Percentiles rank a stretch among this genome's conserved stretches.
phyloP scores from a whole-genome alignment of 2,888 invertebrate species.

The Junonia oenone region DNA sequence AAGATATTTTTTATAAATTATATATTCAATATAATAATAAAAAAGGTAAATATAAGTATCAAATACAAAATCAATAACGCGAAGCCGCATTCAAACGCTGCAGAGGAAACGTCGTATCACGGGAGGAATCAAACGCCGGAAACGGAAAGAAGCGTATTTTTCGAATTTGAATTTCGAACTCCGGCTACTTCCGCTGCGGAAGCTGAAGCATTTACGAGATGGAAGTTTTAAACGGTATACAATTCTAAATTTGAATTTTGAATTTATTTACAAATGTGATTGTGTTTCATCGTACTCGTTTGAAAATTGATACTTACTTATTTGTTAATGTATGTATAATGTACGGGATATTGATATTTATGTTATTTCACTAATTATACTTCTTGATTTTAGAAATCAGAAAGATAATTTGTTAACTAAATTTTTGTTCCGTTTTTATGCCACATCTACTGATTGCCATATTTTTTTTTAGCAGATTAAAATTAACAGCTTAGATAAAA shows the following conservation, averaged over 20 bases:
- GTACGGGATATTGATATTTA: too few relatives aligned
- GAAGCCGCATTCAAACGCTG: slow-evolving; percentile 47
- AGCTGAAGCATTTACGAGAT: slow-evolving; percentile 63
- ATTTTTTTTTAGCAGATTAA: too few relatives aligned
- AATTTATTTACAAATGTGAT: slow-evolving; percentile 16
- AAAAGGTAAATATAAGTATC: too few relatives aligned
- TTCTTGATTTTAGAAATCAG: too few relatives aligned
- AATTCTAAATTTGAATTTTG: slow-evolving; percentile 28
- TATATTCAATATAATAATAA: too few relatives aligned
- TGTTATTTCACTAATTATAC: too few relatives aligned
- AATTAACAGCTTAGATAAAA: too few relatives aligned
- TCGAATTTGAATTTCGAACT: slow-evolving; percentile 78
- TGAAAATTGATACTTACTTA: neutral
- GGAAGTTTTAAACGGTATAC: slow-evolving; percentile 55
- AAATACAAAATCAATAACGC: slow-evolving; percentile 32
- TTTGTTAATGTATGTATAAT: too few relatives aligned
- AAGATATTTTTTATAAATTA: too few relatives aligned
- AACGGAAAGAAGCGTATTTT: slow-evolving; percentile 77
- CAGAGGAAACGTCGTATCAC: slow-evolving; percentile 72
- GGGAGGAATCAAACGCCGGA: slow-evolving; percentile 77
- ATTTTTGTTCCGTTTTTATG: too few relatives aligned
- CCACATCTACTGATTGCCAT: too few relatives aligned
- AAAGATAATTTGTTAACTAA: too few relatives aligned
- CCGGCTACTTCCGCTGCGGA: slow-evolving; percentile 67
- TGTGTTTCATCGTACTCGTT: neutral